Evolutionary conservation across 2,888 invertebrate genomes (phyloP), one percentile per base, ranked within the genome.

Genomic region (Helleia helle): DNA sequence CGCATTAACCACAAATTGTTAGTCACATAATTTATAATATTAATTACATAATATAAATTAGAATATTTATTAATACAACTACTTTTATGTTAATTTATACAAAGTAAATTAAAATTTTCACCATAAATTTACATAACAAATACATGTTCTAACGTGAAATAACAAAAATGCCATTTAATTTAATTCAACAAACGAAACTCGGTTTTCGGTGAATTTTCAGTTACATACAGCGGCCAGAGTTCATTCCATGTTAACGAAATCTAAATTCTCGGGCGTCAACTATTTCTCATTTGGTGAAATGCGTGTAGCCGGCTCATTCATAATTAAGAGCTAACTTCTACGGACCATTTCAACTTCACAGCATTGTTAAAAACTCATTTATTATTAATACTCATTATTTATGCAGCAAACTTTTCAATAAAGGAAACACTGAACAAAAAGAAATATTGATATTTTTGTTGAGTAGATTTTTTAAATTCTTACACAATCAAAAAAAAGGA

Each of bases 241-340:
- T 26, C n/a, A 14, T 12, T 30, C 29, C 8, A 30, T 15, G 30
- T 30, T 44, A 49, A 47, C 47, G 40, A 49, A 48, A 44, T 48
- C 41, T 41, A 41, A 49, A 49, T 48, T 49, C 49, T 43, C 42
- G 42, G 30, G 40, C 27, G 42, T 45, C 41, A 39, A 39, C 42
- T 38, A 44, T 50, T 48, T 50, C 43, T 44, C 42, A 44, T 49
- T 47, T 44, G 42, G 39, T 27, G 39, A 41, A 38, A 18, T 31
- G 18, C 18, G 18, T 18, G 18, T 18, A 18, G n/a, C 8, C 5
- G 18, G 15, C 8, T 15, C 18, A 3, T 31, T 17, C 11, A 31
- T 31, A 31, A 31, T 31, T 31, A 17, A 25, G 25, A 25, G 8
- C 25, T 8, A 5, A 28, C 12, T 8, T 29, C 8, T 14, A 8